Evolutionary conservation across 2,113 vertebrate genomes (phyloP).

Genomic region (Pygoscelis antarcticus): DNA sequence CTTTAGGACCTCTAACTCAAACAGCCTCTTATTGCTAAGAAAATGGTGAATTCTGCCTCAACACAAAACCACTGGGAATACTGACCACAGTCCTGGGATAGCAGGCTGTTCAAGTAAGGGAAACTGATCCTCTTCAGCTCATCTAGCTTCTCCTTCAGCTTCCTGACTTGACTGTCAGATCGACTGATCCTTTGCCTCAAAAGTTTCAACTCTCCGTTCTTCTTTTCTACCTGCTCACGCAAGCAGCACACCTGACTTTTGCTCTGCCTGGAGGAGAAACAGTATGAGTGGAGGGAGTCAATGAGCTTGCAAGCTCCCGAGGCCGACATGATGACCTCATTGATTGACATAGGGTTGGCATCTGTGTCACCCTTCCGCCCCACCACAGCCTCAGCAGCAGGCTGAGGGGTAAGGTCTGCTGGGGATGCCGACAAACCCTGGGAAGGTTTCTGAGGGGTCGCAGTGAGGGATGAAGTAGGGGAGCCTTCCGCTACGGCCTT

Average conservation of each 20-base stretch:
- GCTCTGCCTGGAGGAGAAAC: slow-evolving; percentile 77
- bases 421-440: slow-evolving; percentile 73
- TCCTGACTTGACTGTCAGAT: slow-evolving; percentile 77
- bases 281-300: slow-evolving; percentile 81
- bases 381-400: slow-evolving; percentile 69
- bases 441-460: slow-evolving; percentile 72
- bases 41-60: neutral
- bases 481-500: slow-evolving; percentile 31
- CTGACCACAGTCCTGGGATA: slow-evolving; percentile 77
- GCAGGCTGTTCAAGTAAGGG: slow-evolving; percentile 71
- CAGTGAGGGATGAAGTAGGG: slow-evolving; percentile 66
- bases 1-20: neutral
- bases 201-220: slow-evolving; percentile 69
- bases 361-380: slow-evolving; percentile 69
- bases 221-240: slow-evolving; percentile 77
- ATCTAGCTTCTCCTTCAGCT: slow-evolving; percentile 79
- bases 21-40: neutral
- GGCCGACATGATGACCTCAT: slow-evolving; percentile 79
- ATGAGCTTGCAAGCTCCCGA: slow-evolving; percentile 80
- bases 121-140: slow-evolving; percentile 69
- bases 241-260: slow-evolving; percentile 80
- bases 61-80: slow-evolving; percentile 17
- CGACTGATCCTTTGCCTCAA: slow-evolving; percentile 76
- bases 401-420: slow-evolving; percentile 72
- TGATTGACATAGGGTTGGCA: slow-evolving; percentile 81